Base-by-base conservation (phyloP, 2,113 vertebrate genomes). In the Eulacestoma nigropectus region DNA sequence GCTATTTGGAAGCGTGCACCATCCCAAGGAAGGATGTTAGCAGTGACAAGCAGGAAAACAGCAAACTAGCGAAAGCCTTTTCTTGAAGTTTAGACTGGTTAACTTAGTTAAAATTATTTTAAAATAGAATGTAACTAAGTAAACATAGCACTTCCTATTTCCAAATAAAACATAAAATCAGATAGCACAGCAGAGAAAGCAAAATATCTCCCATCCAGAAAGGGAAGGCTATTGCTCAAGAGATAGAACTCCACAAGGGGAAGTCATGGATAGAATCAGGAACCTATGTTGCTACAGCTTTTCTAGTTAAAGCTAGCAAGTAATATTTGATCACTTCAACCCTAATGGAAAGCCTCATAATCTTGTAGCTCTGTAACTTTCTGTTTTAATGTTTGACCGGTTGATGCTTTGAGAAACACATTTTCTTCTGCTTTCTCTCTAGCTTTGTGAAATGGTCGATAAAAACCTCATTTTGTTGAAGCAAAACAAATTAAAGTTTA, bases 401-500 rank as follows among this genome's bases (percentile, higher is more conserved):
- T 5, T 70, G 85, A 75, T 0, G 1, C 41, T 86, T 75, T 86
- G 80, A 0, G 1, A 89, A 93, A 96, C 30, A 37, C 27, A 39
- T 81, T 84, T 88, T 73, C 69, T 86, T 84, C 86, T 90, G 84
- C 37, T 56, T 94, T 93, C 82, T 92, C 79, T 87, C 78, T 65
- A 62, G 63, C 78, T 88, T 67, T 70, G 86, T 60, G 86, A 90
- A 90, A 93, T 33, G 62, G 76, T 94, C 26, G 17, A 93, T 94
- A 88, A 95, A 90, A 97, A 60, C 37, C 60, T 81, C 56, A 87
- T 78, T 95, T 95, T 87, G 77, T 30, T 87, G 76, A 73, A 68
- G 83, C 60, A 94, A 94, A 95, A 87, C 68, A 89, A 84, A 96
- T 93, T 90, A 90, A 89, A 93, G 44, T 75, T 94, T 94, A 92